phyloP scores from a whole-genome alignment of 2,888 invertebrate genomes.

The Cheilosia variabilis region DNA sequence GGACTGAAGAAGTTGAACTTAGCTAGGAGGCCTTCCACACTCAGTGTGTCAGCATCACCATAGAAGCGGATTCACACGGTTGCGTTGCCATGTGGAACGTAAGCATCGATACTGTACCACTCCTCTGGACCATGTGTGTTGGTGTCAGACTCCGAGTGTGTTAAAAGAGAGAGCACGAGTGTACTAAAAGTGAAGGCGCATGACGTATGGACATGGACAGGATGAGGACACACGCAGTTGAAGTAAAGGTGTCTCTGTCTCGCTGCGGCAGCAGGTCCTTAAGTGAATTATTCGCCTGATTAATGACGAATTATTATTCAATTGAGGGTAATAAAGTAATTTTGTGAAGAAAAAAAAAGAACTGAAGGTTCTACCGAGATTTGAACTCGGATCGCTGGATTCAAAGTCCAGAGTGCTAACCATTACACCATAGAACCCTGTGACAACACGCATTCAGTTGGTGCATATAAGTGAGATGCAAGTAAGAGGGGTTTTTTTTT shows the following conservation, averaged over 20 bases:
- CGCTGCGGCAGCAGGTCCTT: neutral
- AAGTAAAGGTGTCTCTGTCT: neutral
- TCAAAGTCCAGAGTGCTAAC: constrained; percentile 85
- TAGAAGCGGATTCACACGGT: constrained; percentile 38
- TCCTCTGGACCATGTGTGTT: constrained; percentile 55
- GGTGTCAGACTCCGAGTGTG: constrained; percentile 11
- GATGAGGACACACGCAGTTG: neutral
- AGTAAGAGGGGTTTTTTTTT: neutral
- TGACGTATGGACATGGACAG: neutral
- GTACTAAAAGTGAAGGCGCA: constrained; percentile 49
- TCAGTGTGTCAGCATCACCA: constrained; percentile 47
- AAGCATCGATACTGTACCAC: constrained; percentile 39
- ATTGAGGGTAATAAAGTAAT: neutral
- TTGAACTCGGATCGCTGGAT: constrained; percentile 85
- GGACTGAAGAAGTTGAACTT: constrained; percentile 65
- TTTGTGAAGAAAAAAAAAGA: constrained; percentile 25
- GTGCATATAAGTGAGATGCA: neutral
- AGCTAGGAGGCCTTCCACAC: constrained; percentile 55
- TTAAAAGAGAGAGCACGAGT: neutral
- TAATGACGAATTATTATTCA: constrained; percentile 29
- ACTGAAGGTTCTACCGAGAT: constrained; percentile 83
- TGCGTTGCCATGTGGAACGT: constrained; percentile 62
- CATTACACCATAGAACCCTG: constrained; percentile 85
- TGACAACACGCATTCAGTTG: neutral
- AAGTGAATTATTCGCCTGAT: constrained; percentile 19